A percentile compares a stretch with the other conserved stretches of the same genome.
phyloP scores from a whole-genome alignment of 2,113 vertebrate species.

The Alethe castanea region DNA sequence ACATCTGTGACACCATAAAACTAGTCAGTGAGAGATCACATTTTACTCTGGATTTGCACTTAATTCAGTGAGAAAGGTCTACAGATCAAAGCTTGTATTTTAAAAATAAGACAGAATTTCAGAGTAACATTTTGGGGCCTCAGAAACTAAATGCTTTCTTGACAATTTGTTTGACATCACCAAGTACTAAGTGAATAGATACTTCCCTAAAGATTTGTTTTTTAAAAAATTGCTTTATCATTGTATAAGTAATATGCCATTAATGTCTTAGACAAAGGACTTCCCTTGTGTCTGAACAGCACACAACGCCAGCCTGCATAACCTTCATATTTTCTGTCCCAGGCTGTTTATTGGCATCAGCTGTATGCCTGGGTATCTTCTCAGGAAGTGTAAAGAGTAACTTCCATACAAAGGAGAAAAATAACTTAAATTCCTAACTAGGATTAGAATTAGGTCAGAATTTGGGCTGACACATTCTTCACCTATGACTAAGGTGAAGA shows the following conservation, averaged over 20 bases:
- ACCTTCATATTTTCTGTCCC: not conserved
- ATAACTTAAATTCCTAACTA: not conserved
- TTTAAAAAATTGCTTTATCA: accelerated
- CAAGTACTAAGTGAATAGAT: not conserved
- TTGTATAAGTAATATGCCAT: not conserved
- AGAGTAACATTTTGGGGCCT: not conserved
- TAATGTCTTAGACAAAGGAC: not conserved
- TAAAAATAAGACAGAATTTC: not conserved
- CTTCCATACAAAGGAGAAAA: not conserved
- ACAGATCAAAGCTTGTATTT: not conserved
- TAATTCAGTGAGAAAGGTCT: not conserved
- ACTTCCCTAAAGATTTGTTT: not conserved
- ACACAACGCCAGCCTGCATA: not conserved
- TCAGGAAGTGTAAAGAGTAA: not conserved
- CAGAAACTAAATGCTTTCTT: not conserved
- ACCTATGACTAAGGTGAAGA: not conserved
- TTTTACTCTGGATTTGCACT: not conserved
- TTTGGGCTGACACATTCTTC: not conserved
- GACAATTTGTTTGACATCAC: not conserved
- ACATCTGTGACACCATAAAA: not conserved
- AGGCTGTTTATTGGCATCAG: not conserved
- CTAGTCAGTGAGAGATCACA: not conserved
- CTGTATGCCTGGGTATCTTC: accelerated
- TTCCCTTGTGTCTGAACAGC: not conserved
- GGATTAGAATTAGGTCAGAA: not conserved